A percentile compares a stretch with the other conserved stretches of the same genome.
These are phyloP conservation scores for Drosophila borborema DNA, from an alignment of 2,888 invertebrate genomes.

Conservation along the genomic window DNA sequence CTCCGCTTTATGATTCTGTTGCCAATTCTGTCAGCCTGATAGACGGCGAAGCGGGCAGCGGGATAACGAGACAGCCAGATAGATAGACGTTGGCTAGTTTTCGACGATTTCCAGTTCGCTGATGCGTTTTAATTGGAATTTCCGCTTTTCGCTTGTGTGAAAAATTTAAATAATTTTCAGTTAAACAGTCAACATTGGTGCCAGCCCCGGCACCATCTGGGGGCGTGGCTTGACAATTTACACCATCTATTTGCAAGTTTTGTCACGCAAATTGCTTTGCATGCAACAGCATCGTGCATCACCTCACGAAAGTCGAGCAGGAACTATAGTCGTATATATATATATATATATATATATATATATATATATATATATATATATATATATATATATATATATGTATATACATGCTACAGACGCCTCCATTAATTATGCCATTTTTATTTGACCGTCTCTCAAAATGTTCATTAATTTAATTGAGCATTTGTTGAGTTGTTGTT, in stretches of 20 bases:
- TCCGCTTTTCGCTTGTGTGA: slow-evolving; percentile 68
- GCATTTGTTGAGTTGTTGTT: slow-evolving; percentile 46
- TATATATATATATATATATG: neutral
- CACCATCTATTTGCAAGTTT: slow-evolving; percentile 47
- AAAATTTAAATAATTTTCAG: slow-evolving; percentile 74
- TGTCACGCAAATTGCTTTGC: slow-evolving; percentile 47
- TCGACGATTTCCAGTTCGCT: slow-evolving; percentile 51
- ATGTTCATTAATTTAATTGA: slow-evolving; percentile 65
- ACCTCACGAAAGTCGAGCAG: neutral
- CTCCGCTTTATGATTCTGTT: slow-evolving; percentile 38
- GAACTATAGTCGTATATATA: neutral
- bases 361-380: neutral
- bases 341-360: neutral
- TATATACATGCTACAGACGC: slow-evolving; percentile 7
- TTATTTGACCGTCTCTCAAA: slow-evolving; percentile 39
- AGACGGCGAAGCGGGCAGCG: neutral
- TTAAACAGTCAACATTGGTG: neutral
- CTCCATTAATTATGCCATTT: slow-evolving; percentile 61
- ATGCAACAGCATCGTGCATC: neutral
- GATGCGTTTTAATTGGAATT: slow-evolving; percentile 81
- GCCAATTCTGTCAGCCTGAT: slow-evolving; percentile 35
- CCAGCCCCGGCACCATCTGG: neutral
- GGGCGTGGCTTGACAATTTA: slow-evolving; percentile 25
- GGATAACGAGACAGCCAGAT: neutral
- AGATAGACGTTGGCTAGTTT: slow-evolving; percentile 3